Percentiles rank a stretch among this genome's conserved stretches.
Conservation (phyloP, 2,113 vertebrate genomes). For the Pampusana beccarii region DNA sequence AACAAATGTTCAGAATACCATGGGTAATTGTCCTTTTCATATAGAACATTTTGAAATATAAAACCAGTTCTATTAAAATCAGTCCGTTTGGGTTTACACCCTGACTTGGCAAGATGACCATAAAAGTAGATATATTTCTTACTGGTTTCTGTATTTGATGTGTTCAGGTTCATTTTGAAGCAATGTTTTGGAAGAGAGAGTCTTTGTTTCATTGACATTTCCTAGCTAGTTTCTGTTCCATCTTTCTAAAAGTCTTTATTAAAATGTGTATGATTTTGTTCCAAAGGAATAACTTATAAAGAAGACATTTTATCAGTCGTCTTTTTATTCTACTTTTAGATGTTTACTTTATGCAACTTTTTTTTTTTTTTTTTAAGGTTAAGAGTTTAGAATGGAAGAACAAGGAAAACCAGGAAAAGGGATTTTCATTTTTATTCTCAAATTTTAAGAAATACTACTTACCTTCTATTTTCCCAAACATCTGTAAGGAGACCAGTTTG, state of each 20-base stretch:
- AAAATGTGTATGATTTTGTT: neutral
- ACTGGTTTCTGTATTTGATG: neutral
- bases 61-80: neutral
- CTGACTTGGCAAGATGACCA: neutral
- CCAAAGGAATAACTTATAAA: neutral
- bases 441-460: conserved; percentile 99
- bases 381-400: conserved; percentile 98
- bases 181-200: neutral
- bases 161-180: neutral
- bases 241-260: neutral
- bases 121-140: neutral
- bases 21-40: neutral
- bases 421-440: conserved; percentile 96
- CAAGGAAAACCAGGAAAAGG: conserved; percentile 97
- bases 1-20: neutral
- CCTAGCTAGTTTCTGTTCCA: neutral
- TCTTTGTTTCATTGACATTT: neutral
- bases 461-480: conserved; percentile 97
- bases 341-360: neutral
- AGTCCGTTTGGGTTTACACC: neutral
- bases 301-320: neutral
- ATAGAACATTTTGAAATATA: neutral
- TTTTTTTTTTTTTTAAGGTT: conserved; percentile 78
- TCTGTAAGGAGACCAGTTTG: conserved; percentile 95
- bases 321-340: neutral